Evolutionary conservation across 2,888 invertebrate genomes (phyloP), one percentile per base, ranked within the genome.

Genomic region (Andrena minutula): DNA sequence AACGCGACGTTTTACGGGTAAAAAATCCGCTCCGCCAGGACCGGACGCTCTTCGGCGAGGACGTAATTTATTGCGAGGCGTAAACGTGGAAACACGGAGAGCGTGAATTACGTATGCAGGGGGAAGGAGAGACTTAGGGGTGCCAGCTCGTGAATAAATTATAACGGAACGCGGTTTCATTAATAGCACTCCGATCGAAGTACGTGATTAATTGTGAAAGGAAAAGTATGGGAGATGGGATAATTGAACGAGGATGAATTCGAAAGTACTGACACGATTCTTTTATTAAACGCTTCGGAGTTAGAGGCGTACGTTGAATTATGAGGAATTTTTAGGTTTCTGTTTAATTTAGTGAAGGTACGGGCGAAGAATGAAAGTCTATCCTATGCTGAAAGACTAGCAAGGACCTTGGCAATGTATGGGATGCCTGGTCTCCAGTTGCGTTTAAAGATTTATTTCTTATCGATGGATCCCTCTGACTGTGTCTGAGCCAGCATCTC

Each of bases 51-150:
- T 70, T 75, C 65, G 69, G 82, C 61, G 66, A 66, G 71, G 30
- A 35, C 30, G 77, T 66, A 75, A 77, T 77, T 77, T 77, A 77
- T 77, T 66, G 28, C 71, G 64, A 16, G 30, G 66, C 68, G 85
- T 75, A 84, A 83, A 84, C 81, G 53, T 72, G 61, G 85, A 85
- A 84, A 77, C 77, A 66, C 28, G 75, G 58, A 75, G 75, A 66
- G 74, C 41, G 75, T 60, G 60, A 69, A 60, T 69, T 49, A 16
- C 49, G 69, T 68, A 32, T 60, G 47, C 68, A 28, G 5, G 4
- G 60, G 30, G n/a, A 60, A 28, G 20, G 16, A 28, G 28, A 16
- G 60, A 10, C 20, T 60, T 10, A 16, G 12, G 4, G n/a, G 23
- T 1, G 56, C 26, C 23, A 56, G 23, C 23, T 23, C 7, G 56